These are phyloP conservation scores for Apus apus DNA, from an alignment of 2,113 vertebrate species.

Conservation along the genomic window DNA sequence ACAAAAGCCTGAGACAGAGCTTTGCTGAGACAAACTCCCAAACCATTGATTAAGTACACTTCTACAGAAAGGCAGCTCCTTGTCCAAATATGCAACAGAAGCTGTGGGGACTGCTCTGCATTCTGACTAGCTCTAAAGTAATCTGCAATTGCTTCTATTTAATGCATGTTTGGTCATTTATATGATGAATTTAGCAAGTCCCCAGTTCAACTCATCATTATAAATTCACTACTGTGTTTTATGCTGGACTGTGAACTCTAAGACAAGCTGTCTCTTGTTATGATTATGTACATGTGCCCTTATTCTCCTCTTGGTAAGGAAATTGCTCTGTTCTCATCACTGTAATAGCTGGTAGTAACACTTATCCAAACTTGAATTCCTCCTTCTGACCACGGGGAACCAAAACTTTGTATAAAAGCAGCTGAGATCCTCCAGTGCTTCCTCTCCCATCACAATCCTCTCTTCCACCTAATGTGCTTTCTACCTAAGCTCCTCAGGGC, in stretches of 20 bases:
- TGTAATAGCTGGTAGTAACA: neutral
- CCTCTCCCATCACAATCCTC: neutral
- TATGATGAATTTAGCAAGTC: neutral
- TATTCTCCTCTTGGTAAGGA: neutral
- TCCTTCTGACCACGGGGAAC: neutral
- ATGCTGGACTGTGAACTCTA: neutral
- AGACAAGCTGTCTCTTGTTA: neutral
- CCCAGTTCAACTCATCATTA: neutral
- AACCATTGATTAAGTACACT: neutral
- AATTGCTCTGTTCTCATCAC: neutral
- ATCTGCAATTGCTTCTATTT: neutral
- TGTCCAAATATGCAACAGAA: accelerated
- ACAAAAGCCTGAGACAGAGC: neutral
- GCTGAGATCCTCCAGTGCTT: neutral
- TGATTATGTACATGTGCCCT: neutral
- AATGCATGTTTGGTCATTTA: neutral
- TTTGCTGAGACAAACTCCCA: neutral
- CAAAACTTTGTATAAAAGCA: neutral
- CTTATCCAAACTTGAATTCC: neutral
- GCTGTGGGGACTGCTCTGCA: neutral
- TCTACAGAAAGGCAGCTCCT: neutral
- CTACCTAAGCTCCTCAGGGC: neutral
- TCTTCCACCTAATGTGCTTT: neutral
- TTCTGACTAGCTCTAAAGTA: neutral
- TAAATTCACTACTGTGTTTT: neutral